phyloP scores from a whole-genome alignment of 2,797 vertebrate genomes.

The Distichodus sexfasciatus region DNA sequence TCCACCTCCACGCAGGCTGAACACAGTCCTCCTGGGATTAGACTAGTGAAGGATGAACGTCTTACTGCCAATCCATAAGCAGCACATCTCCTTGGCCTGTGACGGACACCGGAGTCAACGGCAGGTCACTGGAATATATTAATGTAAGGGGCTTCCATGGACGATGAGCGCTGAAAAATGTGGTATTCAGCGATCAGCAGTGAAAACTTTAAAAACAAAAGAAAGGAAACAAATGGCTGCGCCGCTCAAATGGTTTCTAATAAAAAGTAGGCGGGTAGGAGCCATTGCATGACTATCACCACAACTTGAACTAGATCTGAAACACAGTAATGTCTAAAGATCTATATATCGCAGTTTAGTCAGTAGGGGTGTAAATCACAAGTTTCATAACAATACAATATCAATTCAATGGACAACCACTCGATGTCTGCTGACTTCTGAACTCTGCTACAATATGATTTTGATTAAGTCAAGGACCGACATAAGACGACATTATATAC shows the following conservation, averaged over 20 bases:
- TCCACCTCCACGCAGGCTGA: not conserved
- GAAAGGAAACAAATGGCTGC: not conserved
- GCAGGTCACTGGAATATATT: slow-evolving; percentile 10
- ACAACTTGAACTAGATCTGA: not conserved
- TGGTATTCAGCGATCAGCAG: not conserved
- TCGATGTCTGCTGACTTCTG: too few species aligned
- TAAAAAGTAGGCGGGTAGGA: not conserved
- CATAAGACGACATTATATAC: too few species aligned
- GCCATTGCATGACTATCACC: not conserved
- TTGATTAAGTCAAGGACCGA: too few species aligned
- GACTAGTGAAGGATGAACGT: not conserved
- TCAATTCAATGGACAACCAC: too few species aligned
- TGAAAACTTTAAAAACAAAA: not conserved
- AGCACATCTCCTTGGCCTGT: not conserved
- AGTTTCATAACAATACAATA: too few species aligned
- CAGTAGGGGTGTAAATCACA: not conserved
- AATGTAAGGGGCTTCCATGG: not conserved
- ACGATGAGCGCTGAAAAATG: not conserved
- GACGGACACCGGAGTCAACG: not conserved
- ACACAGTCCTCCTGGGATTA: not conserved
- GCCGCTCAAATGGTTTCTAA: not conserved
- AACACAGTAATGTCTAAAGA: too few species aligned
- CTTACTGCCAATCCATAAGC: not conserved
- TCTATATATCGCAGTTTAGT: not conserved
- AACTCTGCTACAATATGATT: too few species aligned